Evolutionary conservation across 2,797 vertebrate species (phyloP).

Genomic region (Enteromius anoplus): DNA sequence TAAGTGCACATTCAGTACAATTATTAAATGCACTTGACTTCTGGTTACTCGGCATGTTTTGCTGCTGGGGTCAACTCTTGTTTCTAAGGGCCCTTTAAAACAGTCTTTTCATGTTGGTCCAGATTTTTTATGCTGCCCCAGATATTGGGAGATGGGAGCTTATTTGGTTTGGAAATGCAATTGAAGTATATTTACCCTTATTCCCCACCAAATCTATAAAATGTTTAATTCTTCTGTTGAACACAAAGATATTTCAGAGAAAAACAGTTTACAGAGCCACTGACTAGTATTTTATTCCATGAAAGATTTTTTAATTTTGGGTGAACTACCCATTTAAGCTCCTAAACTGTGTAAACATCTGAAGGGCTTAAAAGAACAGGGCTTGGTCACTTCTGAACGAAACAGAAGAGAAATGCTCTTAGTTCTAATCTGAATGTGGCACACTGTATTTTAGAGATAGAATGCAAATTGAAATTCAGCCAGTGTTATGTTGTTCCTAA

Average conservation of each 20-base stretch:
- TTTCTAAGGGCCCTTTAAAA: neutral
- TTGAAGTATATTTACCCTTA: no score
- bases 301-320: no score
- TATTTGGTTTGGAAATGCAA: neutral
- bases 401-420: neutral
- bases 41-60: neutral
- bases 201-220: no score
- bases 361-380: neutral
- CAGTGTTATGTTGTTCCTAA: neutral
- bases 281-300: no score
- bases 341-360: neutral
- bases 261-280: no score
- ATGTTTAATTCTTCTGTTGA: no score
- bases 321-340: no score
- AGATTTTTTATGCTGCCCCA: neutral
- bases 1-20: neutral
- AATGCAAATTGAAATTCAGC: slow-evolving; percentile 12
- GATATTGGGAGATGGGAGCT: neutral
- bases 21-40: neutral
- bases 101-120: neutral
- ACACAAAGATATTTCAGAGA: no score
- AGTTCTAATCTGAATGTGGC: neutral
- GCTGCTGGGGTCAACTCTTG: neutral
- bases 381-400: neutral
- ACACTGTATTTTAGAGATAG: neutral